These are phyloP conservation scores for Sorex maritimensis DNA, from an alignment of 2,797 vertebrate genomes.

Conservation along the genomic window DNA sequence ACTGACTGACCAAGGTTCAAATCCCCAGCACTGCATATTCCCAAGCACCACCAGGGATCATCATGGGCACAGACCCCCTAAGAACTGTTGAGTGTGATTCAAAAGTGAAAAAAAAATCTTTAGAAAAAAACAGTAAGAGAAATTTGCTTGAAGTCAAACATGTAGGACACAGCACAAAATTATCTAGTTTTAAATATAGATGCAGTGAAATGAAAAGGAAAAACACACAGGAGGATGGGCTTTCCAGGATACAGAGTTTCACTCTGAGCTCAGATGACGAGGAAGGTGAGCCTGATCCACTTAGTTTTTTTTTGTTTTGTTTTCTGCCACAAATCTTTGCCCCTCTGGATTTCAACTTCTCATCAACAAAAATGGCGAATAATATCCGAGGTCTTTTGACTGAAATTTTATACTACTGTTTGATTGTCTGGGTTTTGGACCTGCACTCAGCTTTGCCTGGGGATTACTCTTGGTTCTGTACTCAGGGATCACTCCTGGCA, in stretches of 20 bases:
- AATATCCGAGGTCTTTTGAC: neutral
- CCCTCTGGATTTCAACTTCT: slow-evolving; percentile 45
- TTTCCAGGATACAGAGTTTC: neutral
- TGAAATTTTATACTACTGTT: neutral
- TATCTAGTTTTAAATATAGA: neutral
- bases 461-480: too few relatives aligned
- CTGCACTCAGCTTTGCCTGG: too few relatives aligned
- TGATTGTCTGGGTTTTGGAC: too few relatives aligned
- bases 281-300: neutral
- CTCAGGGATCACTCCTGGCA: too few relatives aligned
- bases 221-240: neutral
- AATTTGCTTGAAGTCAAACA: neutral
- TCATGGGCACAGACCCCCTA: too few relatives aligned
- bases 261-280: neutral
- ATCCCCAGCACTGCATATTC: too few relatives aligned
- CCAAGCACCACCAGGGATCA: too few relatives aligned
- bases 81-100: too few relatives aligned
- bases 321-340: neutral
- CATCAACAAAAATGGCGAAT: neutral
- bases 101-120: neutral
- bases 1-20: too few relatives aligned
- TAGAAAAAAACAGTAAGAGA: neutral
- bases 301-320: too few relatives aligned
- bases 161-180: neutral
- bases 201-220: neutral